phyloP scores from a whole-genome alignment of 2,797 vertebrate species.

The Acomys russatus region DNA sequence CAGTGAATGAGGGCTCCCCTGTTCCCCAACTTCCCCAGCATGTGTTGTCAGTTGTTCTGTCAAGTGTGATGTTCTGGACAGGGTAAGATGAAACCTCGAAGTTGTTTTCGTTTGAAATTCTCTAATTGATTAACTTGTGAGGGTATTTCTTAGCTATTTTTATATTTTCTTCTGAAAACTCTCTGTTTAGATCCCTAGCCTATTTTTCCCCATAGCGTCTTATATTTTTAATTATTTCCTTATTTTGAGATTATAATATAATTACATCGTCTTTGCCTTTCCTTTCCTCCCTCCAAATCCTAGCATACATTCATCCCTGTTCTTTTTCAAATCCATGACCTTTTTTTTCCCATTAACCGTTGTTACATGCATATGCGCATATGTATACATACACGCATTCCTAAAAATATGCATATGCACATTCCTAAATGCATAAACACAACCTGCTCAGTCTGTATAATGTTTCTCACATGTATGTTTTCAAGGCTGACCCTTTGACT shows the following conservation, averaged over 20 bases:
- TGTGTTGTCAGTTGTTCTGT: neutral
- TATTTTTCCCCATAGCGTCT: neutral
- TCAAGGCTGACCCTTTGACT: neutral
- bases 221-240: neutral
- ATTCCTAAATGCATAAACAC: neutral
- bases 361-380: neutral
- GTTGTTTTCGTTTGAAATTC: neutral
- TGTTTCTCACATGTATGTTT: too few relatives aligned
- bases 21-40: neutral
- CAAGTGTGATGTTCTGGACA: neutral
- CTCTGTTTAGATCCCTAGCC: neutral
- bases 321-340: neutral
- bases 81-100: neutral
- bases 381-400: neutral
- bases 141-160: neutral
- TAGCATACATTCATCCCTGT: neutral
- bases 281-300: neutral
- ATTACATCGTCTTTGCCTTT: neutral
- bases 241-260: neutral
- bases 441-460: neutral
- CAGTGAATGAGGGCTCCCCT: too few relatives aligned
- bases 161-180: neutral
- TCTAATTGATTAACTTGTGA: neutral
- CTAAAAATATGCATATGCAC: neutral
- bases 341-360: neutral